Base-by-base conservation (phyloP, 2,888 invertebrate species). In the Chymomyza amoena region DNA sequence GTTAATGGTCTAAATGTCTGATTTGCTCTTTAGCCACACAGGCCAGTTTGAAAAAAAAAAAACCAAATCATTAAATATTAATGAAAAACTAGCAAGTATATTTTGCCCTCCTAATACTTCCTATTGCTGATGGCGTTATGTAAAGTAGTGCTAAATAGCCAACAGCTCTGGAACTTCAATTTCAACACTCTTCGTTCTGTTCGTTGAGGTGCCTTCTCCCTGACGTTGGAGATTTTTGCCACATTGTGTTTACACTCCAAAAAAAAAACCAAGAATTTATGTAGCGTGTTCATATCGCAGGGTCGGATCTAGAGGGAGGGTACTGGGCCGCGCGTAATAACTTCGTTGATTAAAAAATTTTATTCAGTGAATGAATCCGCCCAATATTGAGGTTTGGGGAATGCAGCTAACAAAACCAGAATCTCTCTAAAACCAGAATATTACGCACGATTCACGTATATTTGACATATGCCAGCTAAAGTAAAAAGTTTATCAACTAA, bases 81-180 rank as follows among this genome's bases (percentile, higher is more conserved):
- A 68, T 61, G 57, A 63, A 64, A 7, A 32, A 52, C 61, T 7
- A 25, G 18, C 36, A 60, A 16, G 18, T 18, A 15, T 15, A 1
- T 36, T 56, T 0, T 39, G n/a, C n/a, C 50, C 6, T 28, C 45
- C 6, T n/a, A 25, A 51, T 28, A 62, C 65, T 25, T 16, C 64
- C 63, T 60, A 39, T 9, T 64, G 59, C 68, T 76, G 67, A 72
- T 64, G 56, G 45, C 74, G 70, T 77, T 79, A 77, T 79, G 78
- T 74, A 64, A 69, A 64, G 68, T 68, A 56, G 59, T 60, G 61
- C 50, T 56, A 10, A 45, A 50, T 16, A 66, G 36, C 50, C 64
- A 56, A 67, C 69, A 67, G 66, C 25, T 32, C 32, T 61, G 39
- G 25, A 61, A 28, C n/a, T 10, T 16, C 4, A 39, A 39, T 39